These are phyloP conservation scores for Dasypolia templi DNA, from an alignment of 2,888 invertebrate species.

Conservation along the genomic window DNA sequence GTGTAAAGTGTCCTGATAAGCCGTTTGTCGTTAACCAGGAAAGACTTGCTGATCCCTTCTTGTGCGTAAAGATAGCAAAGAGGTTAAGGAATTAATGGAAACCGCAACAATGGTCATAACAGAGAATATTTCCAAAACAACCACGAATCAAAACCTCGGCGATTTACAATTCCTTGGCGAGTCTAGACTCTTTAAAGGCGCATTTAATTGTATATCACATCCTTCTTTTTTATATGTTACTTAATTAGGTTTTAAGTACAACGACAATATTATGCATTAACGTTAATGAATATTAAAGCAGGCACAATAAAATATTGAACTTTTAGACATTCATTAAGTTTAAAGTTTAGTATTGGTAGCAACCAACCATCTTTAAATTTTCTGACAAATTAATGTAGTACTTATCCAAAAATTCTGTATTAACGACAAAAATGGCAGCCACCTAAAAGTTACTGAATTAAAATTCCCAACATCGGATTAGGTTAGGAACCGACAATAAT, in stretches of 20 bases:
- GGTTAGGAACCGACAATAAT: slow-evolving; percentile 3
- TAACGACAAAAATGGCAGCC: neutral
- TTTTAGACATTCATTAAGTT: neutral
- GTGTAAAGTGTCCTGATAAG: too few relatives aligned
- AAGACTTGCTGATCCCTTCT: neutral
- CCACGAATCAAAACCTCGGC: neutral
- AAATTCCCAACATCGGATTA: slow-evolving; percentile 18
- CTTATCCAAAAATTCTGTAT: neutral
- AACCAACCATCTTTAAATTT: neutral
- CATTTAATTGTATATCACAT: neutral
- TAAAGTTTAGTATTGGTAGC: neutral
- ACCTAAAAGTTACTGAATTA: slow-evolving; percentile 4
- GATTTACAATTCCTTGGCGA: too few relatives aligned
- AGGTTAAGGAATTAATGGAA: neutral
- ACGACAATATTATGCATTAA: neutral
- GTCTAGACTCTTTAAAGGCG: too few relatives aligned
- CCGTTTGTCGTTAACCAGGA: slow-evolving; percentile 22
- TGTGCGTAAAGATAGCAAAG: slow-evolving; percentile 4
- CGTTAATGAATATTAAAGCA: neutral
- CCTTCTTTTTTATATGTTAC: neutral
- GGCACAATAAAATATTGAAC: neutral
- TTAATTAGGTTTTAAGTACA: neutral
- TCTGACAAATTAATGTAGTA: neutral
- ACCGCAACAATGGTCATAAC: neutral
- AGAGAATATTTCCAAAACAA: neutral